A percentile compares a stretch with the other conserved stretches of the same genome.
Conservation (phyloP, 2,888 invertebrate species). For the Nomada ferruginata region DNA sequence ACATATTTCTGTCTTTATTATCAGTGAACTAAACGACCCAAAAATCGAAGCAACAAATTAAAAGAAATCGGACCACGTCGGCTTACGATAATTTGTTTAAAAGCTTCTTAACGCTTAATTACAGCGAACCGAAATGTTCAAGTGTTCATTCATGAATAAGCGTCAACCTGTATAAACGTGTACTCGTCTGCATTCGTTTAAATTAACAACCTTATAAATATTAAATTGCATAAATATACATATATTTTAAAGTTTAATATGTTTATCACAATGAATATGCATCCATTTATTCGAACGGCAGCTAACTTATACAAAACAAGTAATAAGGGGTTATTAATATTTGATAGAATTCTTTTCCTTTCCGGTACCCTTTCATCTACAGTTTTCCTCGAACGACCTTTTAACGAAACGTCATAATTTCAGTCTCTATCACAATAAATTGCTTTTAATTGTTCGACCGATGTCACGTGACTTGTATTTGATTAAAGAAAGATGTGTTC, state of each 20-base stretch:
- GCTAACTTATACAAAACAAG: neutral
- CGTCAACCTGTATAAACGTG: neutral
- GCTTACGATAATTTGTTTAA: too few species aligned
- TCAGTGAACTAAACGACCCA: too few species aligned
- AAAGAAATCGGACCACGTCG: neutral
- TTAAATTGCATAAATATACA: conserved; percentile 28
- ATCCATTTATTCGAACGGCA: neutral
- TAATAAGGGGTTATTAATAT: conserved; percentile 6
- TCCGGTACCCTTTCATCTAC: neutral
- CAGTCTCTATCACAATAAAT: neutral
- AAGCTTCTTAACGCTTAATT: neutral
- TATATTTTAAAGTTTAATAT: conserved; percentile 14
- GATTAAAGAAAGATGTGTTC: conserved; percentile 27
- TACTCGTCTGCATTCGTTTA: conserved; percentile 18
- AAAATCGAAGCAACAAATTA: too few species aligned
- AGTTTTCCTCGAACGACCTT: neutral
- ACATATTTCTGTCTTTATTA: too few species aligned
- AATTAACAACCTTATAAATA: conserved; percentile 38
- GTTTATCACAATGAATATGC: neutral
- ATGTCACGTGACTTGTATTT: neutral
- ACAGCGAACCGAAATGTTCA: neutral
- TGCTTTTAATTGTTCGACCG: conserved; percentile 8
- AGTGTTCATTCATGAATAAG: neutral
- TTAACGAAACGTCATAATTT: too few species aligned
- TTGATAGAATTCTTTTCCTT: neutral